Evolutionary conservation across 2,113 vertebrate genomes (phyloP), one percentile per base, ranked within the genome.

Genomic region (Tragelaphus strepsiceros): DNA sequence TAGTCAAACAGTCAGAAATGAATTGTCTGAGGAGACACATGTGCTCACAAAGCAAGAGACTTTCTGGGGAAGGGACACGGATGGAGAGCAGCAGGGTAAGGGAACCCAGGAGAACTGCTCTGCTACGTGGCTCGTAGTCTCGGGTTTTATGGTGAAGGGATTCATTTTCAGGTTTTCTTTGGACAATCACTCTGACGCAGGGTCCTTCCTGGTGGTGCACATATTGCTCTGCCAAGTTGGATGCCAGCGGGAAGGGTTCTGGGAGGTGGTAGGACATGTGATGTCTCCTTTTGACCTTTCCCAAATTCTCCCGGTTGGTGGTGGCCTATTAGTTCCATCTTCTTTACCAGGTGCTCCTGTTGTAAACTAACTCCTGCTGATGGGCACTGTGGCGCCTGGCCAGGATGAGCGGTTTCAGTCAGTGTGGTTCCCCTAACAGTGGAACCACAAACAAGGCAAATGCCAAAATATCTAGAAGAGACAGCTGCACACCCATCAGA

Each of bases 151-250:
- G 28, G 61, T 30, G 61, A 62, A 13, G 61, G 28, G 28, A 30
- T 30, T 30, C 1, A 1, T 62, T 62, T 14, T 3, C 0, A 0
- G 59, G 12, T 28, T 61, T 62, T 62, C 28, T 62, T 15, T 30
- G 28, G 28, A 3, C 61, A 62, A 6, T 62, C 61, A 15, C 61
- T 62, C 61, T 62, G 61, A 62, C 0, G 28, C 28, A 30, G 61
- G 28, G 61, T 62, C 28, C 61, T 15, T 62, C 61, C 61, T 15
- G 28, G 28, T 62, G 61, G 28, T 30, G 61, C 13, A 15, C 13
- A 30, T 13, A 7, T 30, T 15, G 61, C 28, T 62, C 61, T 3
- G 61, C 13, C 61, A 30, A 30, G 61, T 7, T 62, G 28, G 28
- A 30, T 62, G 61, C 61, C 32, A n/a, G 64, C 2, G 16, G 32